phyloP scores from a whole-genome alignment of 2,113 vertebrate species.

The Chloroceryle aenea region DNA sequence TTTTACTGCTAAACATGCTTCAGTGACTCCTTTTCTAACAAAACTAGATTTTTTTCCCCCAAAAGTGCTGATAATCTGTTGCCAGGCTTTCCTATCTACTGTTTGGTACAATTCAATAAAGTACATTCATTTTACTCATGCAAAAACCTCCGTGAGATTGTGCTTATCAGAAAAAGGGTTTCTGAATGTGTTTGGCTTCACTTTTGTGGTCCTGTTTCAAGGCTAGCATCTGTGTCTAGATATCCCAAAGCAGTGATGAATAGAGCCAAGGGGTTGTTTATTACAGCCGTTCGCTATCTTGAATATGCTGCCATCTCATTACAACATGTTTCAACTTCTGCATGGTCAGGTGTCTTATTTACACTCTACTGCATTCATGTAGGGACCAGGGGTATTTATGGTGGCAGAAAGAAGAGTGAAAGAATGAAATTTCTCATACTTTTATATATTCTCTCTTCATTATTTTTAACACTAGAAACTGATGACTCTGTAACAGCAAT shows the following conservation, averaged over 20 bases:
- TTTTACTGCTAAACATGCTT: not conserved
- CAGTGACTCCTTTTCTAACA: not conserved
- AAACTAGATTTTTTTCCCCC: not conserved
- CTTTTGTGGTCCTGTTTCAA: slow-evolving; percentile 6
- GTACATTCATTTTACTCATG: slow-evolving; percentile 7
- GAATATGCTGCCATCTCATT: not conserved
- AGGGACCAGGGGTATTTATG: not conserved
- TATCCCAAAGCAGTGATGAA: not conserved
- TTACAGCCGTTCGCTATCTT: not conserved
- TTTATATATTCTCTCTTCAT: not conserved
- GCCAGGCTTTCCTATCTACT: not conserved
- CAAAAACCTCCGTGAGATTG: slow-evolving; percentile 4
- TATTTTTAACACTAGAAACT: not conserved
- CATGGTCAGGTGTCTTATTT: not conserved
- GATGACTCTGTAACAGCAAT: not conserved
- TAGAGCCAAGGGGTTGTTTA: slow-evolving; percentile 1
- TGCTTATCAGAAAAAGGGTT: slow-evolving; percentile 17
- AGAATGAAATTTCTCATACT: not conserved
- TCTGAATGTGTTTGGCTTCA: not conserved
- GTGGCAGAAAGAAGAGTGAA: not conserved
- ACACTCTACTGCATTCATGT: not conserved
- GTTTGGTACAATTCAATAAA: not conserved
- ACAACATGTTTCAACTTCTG: not conserved
- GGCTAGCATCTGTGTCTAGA: not conserved
- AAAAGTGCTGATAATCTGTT: not conserved